Conservation (phyloP, 1,140 invertebrate species). For the Trinorchestia longiramus region DNA sequence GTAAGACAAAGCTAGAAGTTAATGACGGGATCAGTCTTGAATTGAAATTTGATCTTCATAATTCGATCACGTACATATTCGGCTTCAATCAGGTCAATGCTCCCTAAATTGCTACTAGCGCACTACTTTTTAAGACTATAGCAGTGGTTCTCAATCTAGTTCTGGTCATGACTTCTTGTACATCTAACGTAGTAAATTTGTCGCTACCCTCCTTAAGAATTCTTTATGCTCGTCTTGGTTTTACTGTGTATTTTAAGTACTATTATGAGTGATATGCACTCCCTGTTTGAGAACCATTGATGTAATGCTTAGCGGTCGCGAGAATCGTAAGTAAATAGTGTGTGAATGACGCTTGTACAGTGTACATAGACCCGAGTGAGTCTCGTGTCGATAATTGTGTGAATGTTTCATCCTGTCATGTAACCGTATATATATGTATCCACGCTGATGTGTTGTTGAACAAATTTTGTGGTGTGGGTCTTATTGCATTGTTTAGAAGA, state of each 20-base stretch:
- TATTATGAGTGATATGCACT: background rate
- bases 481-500: background rate
- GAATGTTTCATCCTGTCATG: slow-evolving; percentile 4
- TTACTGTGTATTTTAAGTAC: background rate
- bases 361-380: background rate
- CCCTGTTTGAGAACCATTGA: background rate
- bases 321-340: background rate
- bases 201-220: background rate
- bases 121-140: background rate
- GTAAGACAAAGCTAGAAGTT: background rate
- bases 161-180: background rate
- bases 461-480: background rate
- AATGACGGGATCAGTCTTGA: background rate
- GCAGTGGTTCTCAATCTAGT: background rate
- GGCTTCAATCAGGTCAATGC: background rate
- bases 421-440: background rate
- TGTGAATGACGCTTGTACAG: slow-evolving; percentile 19
- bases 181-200: background rate
- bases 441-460: background rate
- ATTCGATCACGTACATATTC: background rate
- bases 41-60: background rate
- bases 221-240: background rate
- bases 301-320: background rate
- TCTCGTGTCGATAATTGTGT: background rate
- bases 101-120: background rate